These are phyloP conservation scores for Erythrocercus mccallii DNA, from an alignment of 2,113 vertebrate species.

Conservation along the genomic window DNA sequence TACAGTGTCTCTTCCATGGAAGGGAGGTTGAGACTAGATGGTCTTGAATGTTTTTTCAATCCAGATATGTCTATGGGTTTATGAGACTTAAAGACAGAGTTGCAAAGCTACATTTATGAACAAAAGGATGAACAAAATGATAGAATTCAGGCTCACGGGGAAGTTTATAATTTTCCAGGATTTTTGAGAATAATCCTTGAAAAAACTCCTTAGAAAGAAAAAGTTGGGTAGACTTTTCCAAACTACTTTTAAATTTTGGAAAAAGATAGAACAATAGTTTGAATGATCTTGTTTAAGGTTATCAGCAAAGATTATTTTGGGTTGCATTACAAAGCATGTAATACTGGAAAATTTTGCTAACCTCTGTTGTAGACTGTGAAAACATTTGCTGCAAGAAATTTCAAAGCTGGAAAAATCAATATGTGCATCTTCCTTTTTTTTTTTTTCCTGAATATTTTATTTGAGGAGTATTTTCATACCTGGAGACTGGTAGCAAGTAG, in stretches of 20 bases:
- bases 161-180: not conserved
- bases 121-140: not conserved
- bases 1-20: not conserved
- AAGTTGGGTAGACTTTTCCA: not conserved
- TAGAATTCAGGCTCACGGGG: not conserved
- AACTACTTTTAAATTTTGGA: not conserved
- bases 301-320: not conserved
- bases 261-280: not conserved
- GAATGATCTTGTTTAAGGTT: not conserved
- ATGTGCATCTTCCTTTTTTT: not conserved
- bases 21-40: not conserved
- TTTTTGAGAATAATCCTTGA: not conserved
- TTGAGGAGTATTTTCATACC: not conserved
- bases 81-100: not conserved
- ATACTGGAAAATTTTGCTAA: not conserved
- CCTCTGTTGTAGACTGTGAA: not conserved
- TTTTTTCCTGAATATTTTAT: not conserved
- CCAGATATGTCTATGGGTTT: not conserved
- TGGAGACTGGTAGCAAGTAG: not conserved
- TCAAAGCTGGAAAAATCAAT: not conserved
- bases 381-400: not conserved
- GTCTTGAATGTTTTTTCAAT: not conserved
- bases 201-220: not conserved
- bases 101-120: not conserved
- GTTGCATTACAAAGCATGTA: not conserved